Base-by-base conservation (phyloP, 2,797 vertebrate genomes). In the Acrossocheilus fasciatus region DNA sequence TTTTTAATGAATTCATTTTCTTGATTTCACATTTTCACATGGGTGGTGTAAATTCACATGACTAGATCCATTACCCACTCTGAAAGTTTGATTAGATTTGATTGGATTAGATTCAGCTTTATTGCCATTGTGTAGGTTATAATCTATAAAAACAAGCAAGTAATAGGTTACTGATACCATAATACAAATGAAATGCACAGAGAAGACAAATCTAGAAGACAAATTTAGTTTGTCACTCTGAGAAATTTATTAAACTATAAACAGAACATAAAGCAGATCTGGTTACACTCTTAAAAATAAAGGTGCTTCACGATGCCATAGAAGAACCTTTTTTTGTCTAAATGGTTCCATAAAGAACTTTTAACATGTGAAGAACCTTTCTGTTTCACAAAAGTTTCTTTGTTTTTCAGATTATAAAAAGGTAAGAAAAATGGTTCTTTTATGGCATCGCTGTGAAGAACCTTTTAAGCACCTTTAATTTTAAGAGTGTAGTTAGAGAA, bases 191-290 rank as follows among this genome's bases (percentile, higher is more conserved):
- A 8, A 66, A 66, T 66, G 30, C 64, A 66, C 26, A 66, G 30
- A 34, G 14, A 34, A 66, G 26, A 20, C 26, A 50, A 74, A 74
- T 9, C 2, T 47, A 50, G 34, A 34, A 34, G 34, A 34, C 34
- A 34, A 34, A 34, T 10, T 41, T 52, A 26, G 43, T 81, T 72
- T 50, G 30, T 30, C 85, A 50, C 30, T 74, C 30, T 20, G 36
- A 2, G 12, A 73, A 81, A 62, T 54, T 66, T 66, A 74, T 36
- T 54, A 8, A 59, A 87, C 62, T 59, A 10, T 87, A 70, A 36
- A 45, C 39, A 20, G 43, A 43, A 57, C 7, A 70, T 45, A n/a
- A 4, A 39, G n/a, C 20, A 72, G 26, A 30, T 72, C 12, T 57
- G 26, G 57, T 62, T 69, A 34, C 34, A 34, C 34, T 34, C 34